Evolutionary conservation across 2,888 invertebrate genomes (phyloP).

Genomic region (Lasioglossum pauxillum): DNA sequence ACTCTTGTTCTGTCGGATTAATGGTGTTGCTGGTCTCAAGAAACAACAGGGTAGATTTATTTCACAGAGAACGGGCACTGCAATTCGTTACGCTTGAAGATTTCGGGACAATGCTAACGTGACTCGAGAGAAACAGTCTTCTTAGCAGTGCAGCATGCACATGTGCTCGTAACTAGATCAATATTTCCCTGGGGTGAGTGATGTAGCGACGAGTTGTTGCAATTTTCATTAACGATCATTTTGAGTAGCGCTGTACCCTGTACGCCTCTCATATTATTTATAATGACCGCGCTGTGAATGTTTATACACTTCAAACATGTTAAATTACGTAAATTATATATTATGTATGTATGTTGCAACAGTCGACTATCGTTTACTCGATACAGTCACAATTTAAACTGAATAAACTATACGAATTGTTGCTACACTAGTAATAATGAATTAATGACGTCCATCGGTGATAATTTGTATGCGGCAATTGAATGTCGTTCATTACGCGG

Average conservation of each 20-base stretch:
- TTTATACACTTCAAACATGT: background rate
- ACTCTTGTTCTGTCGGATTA: background rate
- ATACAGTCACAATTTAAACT: background rate
- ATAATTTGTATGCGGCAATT: background rate
- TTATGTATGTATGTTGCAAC: background rate
- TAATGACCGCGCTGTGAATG: background rate
- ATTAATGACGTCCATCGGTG: background rate
- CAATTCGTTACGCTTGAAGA: background rate
- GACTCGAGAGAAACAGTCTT: background rate
- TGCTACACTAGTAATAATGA: background rate
- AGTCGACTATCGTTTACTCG: background rate
- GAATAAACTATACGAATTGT: background rate
- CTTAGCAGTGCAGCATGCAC: background rate
- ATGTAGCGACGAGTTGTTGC: background rate
- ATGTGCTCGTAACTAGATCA: background rate
- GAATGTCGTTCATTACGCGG: background rate
- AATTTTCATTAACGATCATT: background rate
- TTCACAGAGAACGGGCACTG: background rate
- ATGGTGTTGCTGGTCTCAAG: background rate
- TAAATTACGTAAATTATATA: background rate
- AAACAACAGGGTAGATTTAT: background rate
- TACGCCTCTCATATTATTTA: background rate
- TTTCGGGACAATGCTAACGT: background rate
- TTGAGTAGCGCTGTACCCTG: background rate
- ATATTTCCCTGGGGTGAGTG: background rate